Evolutionary conservation across 2,797 vertebrate genomes (phyloP).

Genomic region (Myotis findleyi): DNA sequence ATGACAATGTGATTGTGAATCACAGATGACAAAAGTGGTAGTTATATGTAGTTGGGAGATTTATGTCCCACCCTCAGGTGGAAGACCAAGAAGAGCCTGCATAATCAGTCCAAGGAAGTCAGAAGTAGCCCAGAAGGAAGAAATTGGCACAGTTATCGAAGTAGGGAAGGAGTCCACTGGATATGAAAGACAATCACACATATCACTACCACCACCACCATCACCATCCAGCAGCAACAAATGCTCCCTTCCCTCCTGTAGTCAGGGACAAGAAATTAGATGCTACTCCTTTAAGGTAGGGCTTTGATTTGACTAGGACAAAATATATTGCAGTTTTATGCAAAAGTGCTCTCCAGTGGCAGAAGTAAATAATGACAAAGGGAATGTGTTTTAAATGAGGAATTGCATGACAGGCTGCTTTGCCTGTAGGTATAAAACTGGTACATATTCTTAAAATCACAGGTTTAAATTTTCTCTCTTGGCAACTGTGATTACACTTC

Average conservation of each 20-base stretch:
- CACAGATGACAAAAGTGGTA: not conserved
- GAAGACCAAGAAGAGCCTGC: not conserved
- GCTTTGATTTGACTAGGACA: not conserved
- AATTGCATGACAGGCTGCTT: not conserved
- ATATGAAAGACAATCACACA: not conserved
- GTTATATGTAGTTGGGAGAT: not conserved
- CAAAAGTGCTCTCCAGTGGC: constrained; percentile 4
- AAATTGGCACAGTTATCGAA: not conserved
- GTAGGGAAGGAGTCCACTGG: not conserved
- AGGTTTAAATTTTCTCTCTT: not conserved
- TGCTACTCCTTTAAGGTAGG: not conserved
- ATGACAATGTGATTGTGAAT: not conserved
- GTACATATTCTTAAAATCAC: not conserved
- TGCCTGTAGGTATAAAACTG: not conserved
- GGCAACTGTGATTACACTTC: not conserved
- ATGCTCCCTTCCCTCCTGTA: not conserved
- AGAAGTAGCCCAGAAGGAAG: not conserved
- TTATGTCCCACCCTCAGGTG: not conserved
- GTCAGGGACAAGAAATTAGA: not conserved
- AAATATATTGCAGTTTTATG: not conserved
- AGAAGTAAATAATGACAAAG: not conserved
- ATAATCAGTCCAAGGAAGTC: not conserved
- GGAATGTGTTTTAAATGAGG: not conserved
- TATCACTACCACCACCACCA: not conserved
- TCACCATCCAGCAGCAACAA: not conserved